Evolutionary conservation across 2,113 vertebrate species (phyloP).

Genomic region (Pelodiscus sinensis): DNA sequence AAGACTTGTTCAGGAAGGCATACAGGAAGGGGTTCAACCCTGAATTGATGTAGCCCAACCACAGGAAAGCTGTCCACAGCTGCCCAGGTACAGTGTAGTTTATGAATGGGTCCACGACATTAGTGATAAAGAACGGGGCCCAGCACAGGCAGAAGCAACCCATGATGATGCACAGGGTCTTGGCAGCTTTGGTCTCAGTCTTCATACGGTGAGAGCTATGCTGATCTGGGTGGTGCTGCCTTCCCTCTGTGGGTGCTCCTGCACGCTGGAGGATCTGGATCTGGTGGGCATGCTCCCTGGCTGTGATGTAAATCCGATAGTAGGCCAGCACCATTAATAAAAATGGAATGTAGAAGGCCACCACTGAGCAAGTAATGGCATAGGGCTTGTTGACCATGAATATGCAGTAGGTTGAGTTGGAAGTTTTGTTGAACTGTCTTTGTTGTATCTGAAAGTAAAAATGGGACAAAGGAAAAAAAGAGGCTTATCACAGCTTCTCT

Average conservation of each 20-base stretch:
- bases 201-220: slow-evolving; percentile 95
- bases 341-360: slow-evolving; percentile 98
- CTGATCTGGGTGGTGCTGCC: slow-evolving; percentile 84
- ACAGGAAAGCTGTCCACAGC: slow-evolving; percentile 95
- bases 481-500: neutral
- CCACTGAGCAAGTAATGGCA: slow-evolving; percentile 96
- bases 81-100: slow-evolving; percentile 91
- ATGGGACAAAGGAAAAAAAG: neutral
- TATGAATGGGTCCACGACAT: slow-evolving; percentile 96
- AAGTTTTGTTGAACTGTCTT: slow-evolving; percentile 84
- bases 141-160: slow-evolving; percentile 99
- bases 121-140: slow-evolving; percentile 98
- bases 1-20: slow-evolving; percentile 99
- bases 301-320: slow-evolving; percentile 96
- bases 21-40: slow-evolving; percentile 99
- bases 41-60: slow-evolving; percentile 99
- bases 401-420: slow-evolving; percentile 93
- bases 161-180: slow-evolving; percentile 98
- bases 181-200: slow-evolving; percentile 97
- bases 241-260: slow-evolving; percentile 77
- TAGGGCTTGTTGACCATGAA: slow-evolving; percentile 99
- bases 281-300: slow-evolving; percentile 92
- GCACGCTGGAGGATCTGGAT: slow-evolving; percentile 92
- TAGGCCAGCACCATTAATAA: slow-evolving; percentile 97
- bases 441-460: slow-evolving; percentile 86